Base-by-base conservation (phyloP, 2,113 vertebrate species). In the Bombycilla garrulus region DNA sequence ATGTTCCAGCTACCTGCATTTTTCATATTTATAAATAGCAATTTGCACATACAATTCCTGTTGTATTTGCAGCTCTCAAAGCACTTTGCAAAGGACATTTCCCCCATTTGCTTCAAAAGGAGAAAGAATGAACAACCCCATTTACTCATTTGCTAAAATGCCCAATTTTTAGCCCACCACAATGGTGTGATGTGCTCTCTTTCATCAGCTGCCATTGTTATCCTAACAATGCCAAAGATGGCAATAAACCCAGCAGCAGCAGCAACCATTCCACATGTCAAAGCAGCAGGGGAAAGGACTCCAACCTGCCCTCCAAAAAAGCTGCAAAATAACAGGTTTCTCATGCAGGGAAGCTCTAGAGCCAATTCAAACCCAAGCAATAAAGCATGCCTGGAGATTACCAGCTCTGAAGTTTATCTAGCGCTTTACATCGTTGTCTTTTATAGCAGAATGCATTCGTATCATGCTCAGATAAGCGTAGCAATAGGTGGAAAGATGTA, bases 101-200 rank as follows among this genome's bases (percentile, higher is more conserved):
- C 47, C 33, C 31, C 56, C 51, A 35, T 35, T 84, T 74, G n/a
- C 19, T 67, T 78, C 5, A 1, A 64, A 71, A 85, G 40, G 5
- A 66, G 44, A 44, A 67, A 45, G 58, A 70, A 62, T 8, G 42
- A 92, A 51, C 25, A 56, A 51, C 47, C 17, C 44, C 35, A 78
- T 88, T 78, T 74, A 67, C 60, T 91, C 51, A 86, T 83, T 95
- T 73, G 67, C 62, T 87, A 82, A 92, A 95, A 96, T 7, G 35
- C 79, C 73, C 72, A 13, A 45, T 42, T 88, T 82, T 81, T 44
- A 95, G 64, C 44, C 40, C 5, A 0, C 58, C 56, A 21, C 51
- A 78, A 40, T 4, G 23, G 28, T 20, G 36, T 26, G 42, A 66
- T 51, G 17, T 51, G n/a, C 51, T 72, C 26, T 54, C 56, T 74